phyloP scores from a whole-genome alignment of 1,140 invertebrate genomes.

The Charaxes varanes region DNA sequence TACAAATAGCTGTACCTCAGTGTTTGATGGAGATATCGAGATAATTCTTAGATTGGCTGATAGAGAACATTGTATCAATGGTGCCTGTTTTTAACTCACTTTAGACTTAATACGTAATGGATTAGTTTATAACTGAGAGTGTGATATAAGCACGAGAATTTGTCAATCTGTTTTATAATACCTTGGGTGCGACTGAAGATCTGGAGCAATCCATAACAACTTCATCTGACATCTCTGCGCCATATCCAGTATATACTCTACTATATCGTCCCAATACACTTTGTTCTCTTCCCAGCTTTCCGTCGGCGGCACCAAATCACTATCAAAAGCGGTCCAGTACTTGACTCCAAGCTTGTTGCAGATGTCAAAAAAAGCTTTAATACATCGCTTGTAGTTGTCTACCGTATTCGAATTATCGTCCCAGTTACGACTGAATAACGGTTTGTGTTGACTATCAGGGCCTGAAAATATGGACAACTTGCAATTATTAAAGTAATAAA shows the following conservation, averaged over 20 bases:
- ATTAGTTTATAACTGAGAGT: too few relatives aligned
- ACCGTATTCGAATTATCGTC: conserved; percentile 75
- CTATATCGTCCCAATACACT: conserved; percentile 75
- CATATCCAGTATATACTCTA: conserved; percentile 75
- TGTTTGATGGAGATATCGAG: too few relatives aligned
- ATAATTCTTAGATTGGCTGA: too few relatives aligned
- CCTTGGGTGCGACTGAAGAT: conserved; percentile 77
- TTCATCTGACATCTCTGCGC: conserved; percentile 75
- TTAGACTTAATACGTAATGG: too few relatives aligned
- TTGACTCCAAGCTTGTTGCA: conserved; percentile 78
- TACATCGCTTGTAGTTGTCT: conserved; percentile 76
- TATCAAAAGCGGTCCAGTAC: conserved; percentile 80
- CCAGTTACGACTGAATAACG: conserved; percentile 69
- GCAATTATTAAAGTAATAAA: too few relatives aligned
- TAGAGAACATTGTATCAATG: too few relatives aligned
- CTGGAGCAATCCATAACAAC: conserved; percentile 78
- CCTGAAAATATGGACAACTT: conserved; percentile 64
- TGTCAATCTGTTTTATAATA: too few relatives aligned
- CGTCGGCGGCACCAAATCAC: conserved; percentile 68
- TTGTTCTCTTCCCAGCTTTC: conserved; percentile 74
- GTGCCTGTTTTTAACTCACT: too few relatives aligned
- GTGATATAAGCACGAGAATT: too few relatives aligned
- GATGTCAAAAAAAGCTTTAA: conserved; percentile 79
- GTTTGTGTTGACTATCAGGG: conserved; percentile 70
- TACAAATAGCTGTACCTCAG: too few relatives aligned